Evolutionary conservation across 2,797 vertebrate species (phyloP).

Genomic region (Eleutherodactylus coqui): DNA sequence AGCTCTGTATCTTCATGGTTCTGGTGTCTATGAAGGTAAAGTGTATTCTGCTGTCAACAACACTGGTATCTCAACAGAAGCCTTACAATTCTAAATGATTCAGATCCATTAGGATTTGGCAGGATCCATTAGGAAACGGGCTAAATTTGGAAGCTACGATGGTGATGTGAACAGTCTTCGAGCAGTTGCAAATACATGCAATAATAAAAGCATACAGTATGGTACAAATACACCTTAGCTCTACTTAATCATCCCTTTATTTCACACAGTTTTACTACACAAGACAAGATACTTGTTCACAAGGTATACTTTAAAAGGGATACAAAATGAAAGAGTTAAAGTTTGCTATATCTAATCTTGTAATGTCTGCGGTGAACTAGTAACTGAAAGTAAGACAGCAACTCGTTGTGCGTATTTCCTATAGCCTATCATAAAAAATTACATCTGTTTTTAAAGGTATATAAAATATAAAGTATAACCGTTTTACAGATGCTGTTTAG

Average conservation of each 20-base stretch:
- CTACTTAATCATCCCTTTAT: neutral
- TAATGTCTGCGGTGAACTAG: slow-evolving; percentile 16
- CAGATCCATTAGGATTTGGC: too few species aligned
- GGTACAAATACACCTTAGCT: too few species aligned
- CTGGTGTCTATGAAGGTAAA: too few species aligned
- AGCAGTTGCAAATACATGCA: too few species aligned
- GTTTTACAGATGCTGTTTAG: neutral
- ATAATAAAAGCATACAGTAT: too few species aligned
- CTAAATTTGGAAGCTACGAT: too few species aligned
- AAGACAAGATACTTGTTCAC: neutral
- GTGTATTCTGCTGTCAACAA: too few species aligned
- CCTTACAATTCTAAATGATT: too few species aligned
- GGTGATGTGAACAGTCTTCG: too few species aligned
- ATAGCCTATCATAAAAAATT: neutral
- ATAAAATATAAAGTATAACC: neutral
- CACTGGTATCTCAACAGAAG: too few species aligned
- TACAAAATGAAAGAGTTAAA: neutral
- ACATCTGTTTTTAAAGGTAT: neutral
- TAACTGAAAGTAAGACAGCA: slow-evolving; percentile 21
- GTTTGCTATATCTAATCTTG: slow-evolving; percentile 15
- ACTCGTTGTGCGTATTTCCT: slow-evolving; percentile 5
- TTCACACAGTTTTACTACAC: neutral
- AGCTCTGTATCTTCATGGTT: too few species aligned
- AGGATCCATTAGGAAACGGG: too few species aligned
- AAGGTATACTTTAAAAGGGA: neutral